Evolutionary conservation across 2,113 vertebrate genomes (phyloP).

Genomic region (Ranitomeya imitator): DNA sequence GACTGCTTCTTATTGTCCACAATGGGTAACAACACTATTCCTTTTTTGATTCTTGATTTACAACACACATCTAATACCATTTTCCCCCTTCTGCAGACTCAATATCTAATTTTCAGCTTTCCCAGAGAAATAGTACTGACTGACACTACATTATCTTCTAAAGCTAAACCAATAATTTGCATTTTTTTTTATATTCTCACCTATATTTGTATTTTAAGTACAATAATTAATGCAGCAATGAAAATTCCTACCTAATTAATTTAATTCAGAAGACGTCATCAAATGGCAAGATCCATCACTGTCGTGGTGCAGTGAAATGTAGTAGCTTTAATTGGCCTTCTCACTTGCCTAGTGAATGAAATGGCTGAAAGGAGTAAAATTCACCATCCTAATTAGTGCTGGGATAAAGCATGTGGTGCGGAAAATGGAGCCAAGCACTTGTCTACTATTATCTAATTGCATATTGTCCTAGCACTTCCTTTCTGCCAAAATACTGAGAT

Average conservation of each 20-base stretch:
- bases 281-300: conserved; percentile 34
- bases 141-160: background rate
- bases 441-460: conserved; percentile 29
- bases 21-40: too few relatives aligned
- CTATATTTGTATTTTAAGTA: background rate
- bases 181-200: background rate
- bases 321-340: background rate
- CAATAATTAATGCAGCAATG: conserved; percentile 22
- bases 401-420: conserved; percentile 25
- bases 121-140: too few relatives aligned
- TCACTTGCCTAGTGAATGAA: background rate
- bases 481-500: conserved; percentile 10
- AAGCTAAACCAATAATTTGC: background rate
- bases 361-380: conserved; percentile 7
- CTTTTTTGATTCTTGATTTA: too few relatives aligned
- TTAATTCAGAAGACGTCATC: conserved; percentile 14
- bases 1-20: too few relatives aligned
- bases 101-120: too few relatives aligned
- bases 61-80: too few relatives aligned
- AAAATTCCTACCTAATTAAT: conserved; percentile 31
- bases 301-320: background rate
- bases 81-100: too few relatives aligned
- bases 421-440: background rate
- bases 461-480: background rate
- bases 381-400: conserved; percentile 15